These are phyloP conservation scores for Carduelis carduelis DNA, from an alignment of 2,797 vertebrate genomes.

Conservation along the genomic window DNA sequence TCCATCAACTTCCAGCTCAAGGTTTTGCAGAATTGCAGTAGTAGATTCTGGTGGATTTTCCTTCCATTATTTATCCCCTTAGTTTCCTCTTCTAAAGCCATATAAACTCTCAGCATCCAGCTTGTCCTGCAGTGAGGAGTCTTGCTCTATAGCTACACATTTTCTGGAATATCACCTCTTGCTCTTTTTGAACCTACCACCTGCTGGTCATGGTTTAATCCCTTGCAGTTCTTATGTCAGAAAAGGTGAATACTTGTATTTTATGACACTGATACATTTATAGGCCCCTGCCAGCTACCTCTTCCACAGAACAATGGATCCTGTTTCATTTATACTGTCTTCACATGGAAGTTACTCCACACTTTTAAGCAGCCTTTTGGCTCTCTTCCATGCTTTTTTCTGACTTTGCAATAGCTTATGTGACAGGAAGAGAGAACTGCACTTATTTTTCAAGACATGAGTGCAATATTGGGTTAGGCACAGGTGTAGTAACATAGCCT, in stretches of 20 bases:
- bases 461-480: background rate
- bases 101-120: background rate
- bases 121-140: background rate
- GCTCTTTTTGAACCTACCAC: background rate
- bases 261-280: background rate
- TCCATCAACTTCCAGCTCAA: background rate
- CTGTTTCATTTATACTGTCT: background rate
- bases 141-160: rapidly evolving
- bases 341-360: background rate
- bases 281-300: background rate
- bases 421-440: background rate
- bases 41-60: background rate
- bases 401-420: background rate
- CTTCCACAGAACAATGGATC: background rate
- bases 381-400: background rate
- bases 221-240: background rate
- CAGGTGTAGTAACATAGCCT: background rate
- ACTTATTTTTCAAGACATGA: background rate
- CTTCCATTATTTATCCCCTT: background rate
- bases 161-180: background rate
- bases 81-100: background rate
- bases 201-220: background rate
- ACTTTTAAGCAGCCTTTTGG: background rate
- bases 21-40: background rate
- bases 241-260: background rate